Percentiles rank a stretch among this genome's conserved stretches.
These are phyloP conservation scores for Aptenodytes forsteri DNA, from an alignment of 2,113 vertebrate species.

Conservation along the genomic window DNA sequence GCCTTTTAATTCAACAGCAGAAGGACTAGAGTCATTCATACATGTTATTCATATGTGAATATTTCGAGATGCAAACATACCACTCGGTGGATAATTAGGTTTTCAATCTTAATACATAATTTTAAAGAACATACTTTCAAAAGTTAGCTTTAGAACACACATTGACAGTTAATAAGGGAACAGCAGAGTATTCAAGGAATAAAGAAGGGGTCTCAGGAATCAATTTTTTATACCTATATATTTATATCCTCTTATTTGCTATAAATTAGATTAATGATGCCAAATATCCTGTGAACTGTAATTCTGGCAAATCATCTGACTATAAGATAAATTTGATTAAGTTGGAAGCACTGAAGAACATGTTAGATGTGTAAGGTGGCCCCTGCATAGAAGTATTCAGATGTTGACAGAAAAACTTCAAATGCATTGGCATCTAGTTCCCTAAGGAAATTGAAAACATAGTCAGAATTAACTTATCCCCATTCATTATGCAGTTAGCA, in stretches of 20 bases:
- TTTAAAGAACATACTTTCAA: neutral
- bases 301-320: neutral
- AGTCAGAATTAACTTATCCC: neutral
- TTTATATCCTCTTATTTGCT: neutral
- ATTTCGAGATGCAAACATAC: neutral
- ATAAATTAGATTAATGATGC: neutral
- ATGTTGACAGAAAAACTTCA: neutral
- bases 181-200: neutral
- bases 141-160: neutral
- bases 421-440: neutral
- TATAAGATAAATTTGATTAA: neutral
- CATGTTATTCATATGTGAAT: neutral
- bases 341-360: neutral
- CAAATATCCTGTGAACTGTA: neutral
- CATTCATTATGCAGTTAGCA: neutral
- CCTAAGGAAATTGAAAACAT: neutral
- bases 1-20: neutral
- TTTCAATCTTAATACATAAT: neutral
- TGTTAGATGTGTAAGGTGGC: neutral
- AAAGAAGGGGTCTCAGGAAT: neutral
- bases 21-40: neutral
- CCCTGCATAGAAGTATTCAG: neutral
- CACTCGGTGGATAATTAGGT: neutral
- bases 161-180: neutral
- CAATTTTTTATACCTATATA: neutral